Evolutionary conservation across 2,797 vertebrate species (phyloP).

Genomic region (Gymnocypris eckloni): DNA sequence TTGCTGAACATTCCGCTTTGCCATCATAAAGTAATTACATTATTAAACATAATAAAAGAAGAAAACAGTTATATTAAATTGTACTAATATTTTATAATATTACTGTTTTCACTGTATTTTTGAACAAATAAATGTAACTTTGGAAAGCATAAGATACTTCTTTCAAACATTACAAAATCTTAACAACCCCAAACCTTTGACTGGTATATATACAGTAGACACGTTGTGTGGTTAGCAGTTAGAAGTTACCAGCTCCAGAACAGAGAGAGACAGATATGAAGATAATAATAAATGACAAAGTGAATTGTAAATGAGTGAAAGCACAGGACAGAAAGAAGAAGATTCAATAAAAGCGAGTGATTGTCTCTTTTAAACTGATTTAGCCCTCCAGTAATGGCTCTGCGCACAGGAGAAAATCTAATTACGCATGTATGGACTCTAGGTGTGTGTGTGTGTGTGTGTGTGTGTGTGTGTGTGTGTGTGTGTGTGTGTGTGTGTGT

Average conservation of each 20-base stretch:
- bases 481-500: not conserved
- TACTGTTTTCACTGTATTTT: not conserved
- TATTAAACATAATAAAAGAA: not conserved
- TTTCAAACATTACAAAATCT: not conserved
- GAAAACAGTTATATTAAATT: not conserved
- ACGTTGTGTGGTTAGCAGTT: slow-evolving; percentile 10
- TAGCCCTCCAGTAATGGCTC: slow-evolving; percentile 47
- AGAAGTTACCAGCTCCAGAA: slow-evolving; percentile 5
- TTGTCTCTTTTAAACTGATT: slow-evolving; percentile 54
- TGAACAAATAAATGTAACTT: not conserved
- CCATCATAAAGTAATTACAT: not conserved
- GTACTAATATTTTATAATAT: not conserved
- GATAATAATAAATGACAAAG: slow-evolving; percentile 41
- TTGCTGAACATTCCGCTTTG: not conserved
- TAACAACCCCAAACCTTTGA: not conserved
- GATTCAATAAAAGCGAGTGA: slow-evolving; percentile 49
- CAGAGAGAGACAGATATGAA: slow-evolving; percentile 7
- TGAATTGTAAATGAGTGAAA: slow-evolving; percentile 26
- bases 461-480: not conserved
- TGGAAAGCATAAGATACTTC: not conserved
- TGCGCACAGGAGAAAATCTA: slow-evolving; percentile 43
- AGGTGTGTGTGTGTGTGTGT: slow-evolving; percentile 10
- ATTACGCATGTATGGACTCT: slow-evolving; percentile 43
- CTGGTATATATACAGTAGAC: not conserved
- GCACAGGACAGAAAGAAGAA: slow-evolving; percentile 31